Evolutionary conservation across 2,888 invertebrate species (phyloP), one percentile per base, ranked within the genome.

Genomic region (Amaurobius ferox): DNA sequence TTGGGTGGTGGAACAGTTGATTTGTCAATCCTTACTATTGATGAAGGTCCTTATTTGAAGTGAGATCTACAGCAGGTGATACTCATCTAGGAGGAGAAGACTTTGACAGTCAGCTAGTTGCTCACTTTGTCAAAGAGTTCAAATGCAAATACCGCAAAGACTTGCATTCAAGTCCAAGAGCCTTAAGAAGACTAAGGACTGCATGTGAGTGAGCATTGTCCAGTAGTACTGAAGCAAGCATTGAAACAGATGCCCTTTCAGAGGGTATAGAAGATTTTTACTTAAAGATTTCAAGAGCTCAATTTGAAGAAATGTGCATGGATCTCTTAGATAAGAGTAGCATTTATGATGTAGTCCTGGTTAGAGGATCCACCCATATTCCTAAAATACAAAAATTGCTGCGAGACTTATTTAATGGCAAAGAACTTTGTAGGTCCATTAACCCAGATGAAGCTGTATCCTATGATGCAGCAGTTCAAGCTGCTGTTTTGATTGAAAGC

Each of bases 381-480:
- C 96, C 95, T 0, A 95, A 95, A 91, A 94, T 96, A 40, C 95
- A 95, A 91, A 94, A 92, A 86, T 91, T 96, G 88, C 92, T 96
- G 32, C 94, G 95, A 91, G 94, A 94, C 91, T 95, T 94, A 92
- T 96, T 96, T 93, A 93, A 93, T 89, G 95, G 93, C 11, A 95
- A 95, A 91, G 92, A 93, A 55, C 91, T 95, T 19, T 95, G 95
- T 90, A 92, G 94, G 48, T 94, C 94, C 67, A 95, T 95, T 90
- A 95, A 95, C 90, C 95, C 93, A 1, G 95, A 95, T 90, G 96
- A 97, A 91, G 95, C 95, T 0, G 95, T 96, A 1, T 95, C 95
- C 0, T 95, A 95, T 90, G 95, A 95, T 19, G 95, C 95, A 0
- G 95, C 95, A 0, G 93, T 95, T 0, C 95, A 95, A 90, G 95